Evolutionary conservation across 2,888 invertebrate genomes (phyloP), one percentile per base, ranked within the genome.

Genomic region (Parapristionchus giblindavisi): DNA sequence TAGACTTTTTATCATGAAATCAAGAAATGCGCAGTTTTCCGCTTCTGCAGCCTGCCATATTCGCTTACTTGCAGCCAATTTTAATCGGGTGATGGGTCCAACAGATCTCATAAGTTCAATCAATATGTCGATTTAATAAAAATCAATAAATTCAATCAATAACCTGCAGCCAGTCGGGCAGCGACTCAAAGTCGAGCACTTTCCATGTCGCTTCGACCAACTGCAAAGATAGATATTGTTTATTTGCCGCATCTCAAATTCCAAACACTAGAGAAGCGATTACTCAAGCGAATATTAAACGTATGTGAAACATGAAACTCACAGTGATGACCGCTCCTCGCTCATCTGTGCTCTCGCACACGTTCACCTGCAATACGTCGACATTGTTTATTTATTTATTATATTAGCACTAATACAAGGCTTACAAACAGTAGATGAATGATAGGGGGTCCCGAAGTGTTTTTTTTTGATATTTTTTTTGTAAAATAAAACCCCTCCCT

Each of bases 121-220:
- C n/a, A n/a, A 21, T 8, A 34, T 36, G 1, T 17, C 36, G 24
- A 36, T 36, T 8, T 1, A 61, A 61, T 8, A 61, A n/a, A 21
- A 3, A 36, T 32, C 27, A 0, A 3, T 2, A 29, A n/a, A 68
- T 11, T 48, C 14, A 21, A 89, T 98, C 96, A 90, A 98, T 98
- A 90, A 98, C 97, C 89, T 96, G 95, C 74, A 99, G 91, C 97
- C 97, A 99, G 85, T 93, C 93, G 8, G 98, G 98, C 83, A 99
- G 91, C 87, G 89, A 86, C 77, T 89, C 89, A 80, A 96, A 98
- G 89, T 96, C 94, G 68, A 87, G 80, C 32, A 85, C 87, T 51
- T 84, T 84, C 88, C 88, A 88, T 48, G 73, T 71, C 27, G 73
- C 61, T 29, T n/a, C 81, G 76, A 34, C 83, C 82, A 48, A 83